Evolutionary conservation across 2,113 vertebrate species (phyloP).

Genomic region (Nicator chloris): DNA sequence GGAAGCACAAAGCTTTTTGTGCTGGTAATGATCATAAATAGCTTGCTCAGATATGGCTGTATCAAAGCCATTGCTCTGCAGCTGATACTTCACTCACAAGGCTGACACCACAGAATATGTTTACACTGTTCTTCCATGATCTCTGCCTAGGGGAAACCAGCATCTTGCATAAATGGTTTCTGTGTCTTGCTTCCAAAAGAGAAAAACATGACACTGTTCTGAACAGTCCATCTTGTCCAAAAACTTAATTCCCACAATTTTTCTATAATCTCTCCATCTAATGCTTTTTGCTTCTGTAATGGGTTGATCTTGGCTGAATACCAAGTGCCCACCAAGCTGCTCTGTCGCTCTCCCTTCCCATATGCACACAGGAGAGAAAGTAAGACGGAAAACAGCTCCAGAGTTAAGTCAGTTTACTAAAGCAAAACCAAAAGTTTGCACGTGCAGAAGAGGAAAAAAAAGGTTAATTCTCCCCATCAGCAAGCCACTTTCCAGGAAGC

Average conservation of each 20-base stretch:
- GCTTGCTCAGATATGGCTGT: background rate
- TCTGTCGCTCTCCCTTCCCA: background rate
- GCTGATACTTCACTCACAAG: background rate
- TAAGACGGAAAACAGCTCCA: background rate
- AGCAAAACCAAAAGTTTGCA: background rate
- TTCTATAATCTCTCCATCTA: background rate
- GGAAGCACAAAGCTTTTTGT: background rate
- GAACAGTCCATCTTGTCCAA: background rate
- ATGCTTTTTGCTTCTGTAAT: background rate
- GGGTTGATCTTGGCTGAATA: background rate
- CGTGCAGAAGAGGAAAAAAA: fast-evolving
- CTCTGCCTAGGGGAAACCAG: background rate
- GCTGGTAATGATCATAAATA: background rate
- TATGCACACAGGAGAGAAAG: background rate
- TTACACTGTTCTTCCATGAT: fast-evolving
- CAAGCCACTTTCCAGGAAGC: background rate
- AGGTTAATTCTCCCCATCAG: background rate
- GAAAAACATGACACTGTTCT: background rate
- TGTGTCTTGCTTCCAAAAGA: background rate
- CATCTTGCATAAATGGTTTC: background rate
- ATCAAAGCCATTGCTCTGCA: background rate
- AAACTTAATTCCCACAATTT: background rate
- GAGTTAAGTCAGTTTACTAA: background rate
- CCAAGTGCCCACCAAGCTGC: background rate
- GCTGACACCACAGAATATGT: background rate